phyloP scores from a whole-genome alignment of 2,113 vertebrate species.

The Oncorhynchus keta region DNA sequence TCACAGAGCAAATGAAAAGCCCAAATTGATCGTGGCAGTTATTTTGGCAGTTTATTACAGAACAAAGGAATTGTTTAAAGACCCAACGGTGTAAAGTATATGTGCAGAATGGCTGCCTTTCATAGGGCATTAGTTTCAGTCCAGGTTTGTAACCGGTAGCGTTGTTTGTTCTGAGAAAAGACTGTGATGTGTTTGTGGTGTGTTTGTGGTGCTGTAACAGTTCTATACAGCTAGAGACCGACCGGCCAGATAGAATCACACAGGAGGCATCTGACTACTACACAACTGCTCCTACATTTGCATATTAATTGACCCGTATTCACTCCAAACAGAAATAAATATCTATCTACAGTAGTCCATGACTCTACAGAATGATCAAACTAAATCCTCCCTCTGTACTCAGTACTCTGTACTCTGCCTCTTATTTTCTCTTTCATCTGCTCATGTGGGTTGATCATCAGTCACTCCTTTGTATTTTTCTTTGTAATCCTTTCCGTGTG shows the following conservation, averaged over 20 bases:
- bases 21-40: slow-evolving; percentile 20
- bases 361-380: slow-evolving; percentile 61
- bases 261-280: slow-evolving; percentile 89
- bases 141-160: slow-evolving; percentile 70
- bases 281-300: slow-evolving; percentile 98
- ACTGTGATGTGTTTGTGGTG: slow-evolving; percentile 72
- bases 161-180: not conserved
- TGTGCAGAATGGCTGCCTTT: slow-evolving; percentile 79
- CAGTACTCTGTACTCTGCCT: slow-evolving; percentile 29
- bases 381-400: slow-evolving; percentile 63
- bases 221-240: slow-evolving; percentile 78
- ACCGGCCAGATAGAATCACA: slow-evolving; percentile 86
- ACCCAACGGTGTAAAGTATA: slow-evolving; percentile 77
- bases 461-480: not conserved
- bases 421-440: slow-evolving; percentile 56
- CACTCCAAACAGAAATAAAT: slow-evolving; percentile 46
- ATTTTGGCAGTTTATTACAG: slow-evolving; percentile 9
- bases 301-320: slow-evolving; percentile 93
- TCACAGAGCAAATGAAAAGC: slow-evolving; percentile 28
- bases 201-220: slow-evolving; percentile 84
- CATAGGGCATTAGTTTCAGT: slow-evolving; percentile 85
- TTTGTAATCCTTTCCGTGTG: not conserved
- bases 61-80: not conserved
- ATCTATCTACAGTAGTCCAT: slow-evolving; percentile 23
- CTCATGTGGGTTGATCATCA: not conserved